Evolutionary conservation across 2,113 vertebrate species (phyloP).

Genomic region (Ammodramus savannarum): DNA sequence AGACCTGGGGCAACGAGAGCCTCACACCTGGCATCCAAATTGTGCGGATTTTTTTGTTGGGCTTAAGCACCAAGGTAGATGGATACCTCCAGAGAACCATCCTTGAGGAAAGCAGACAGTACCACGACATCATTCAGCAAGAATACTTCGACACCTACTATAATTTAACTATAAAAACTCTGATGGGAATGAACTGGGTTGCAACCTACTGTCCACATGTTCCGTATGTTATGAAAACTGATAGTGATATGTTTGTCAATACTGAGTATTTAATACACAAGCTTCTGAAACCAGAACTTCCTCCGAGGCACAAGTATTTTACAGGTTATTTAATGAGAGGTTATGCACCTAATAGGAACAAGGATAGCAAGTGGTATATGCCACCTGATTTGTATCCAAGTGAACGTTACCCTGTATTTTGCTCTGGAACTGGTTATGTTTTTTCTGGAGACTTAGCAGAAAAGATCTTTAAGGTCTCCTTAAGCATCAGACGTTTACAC

Average conservation of each 20-base stretch:
- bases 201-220: constrained; percentile 83
- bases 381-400: constrained; percentile 86
- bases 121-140: constrained; percentile 93
- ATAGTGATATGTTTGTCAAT: constrained; percentile 98
- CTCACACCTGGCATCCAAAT: constrained; percentile 77
- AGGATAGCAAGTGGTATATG: constrained; percentile 97
- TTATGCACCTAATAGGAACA: constrained; percentile 89
- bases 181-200: constrained; percentile 99
- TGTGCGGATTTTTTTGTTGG: constrained; percentile 86
- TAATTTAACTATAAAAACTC: constrained; percentile 93
- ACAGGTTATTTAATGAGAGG: constrained; percentile 93
- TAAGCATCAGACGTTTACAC: constrained; percentile 84
- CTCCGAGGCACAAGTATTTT: constrained; percentile 84
- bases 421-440: constrained; percentile 96
- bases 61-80: constrained; percentile 78
- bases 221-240: constrained; percentile 95
- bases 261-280: constrained; percentile 93
- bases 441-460: constrained; percentile 92
- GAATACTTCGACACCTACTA: constrained; percentile 93
- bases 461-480: constrained; percentile 87
- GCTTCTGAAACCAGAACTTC: constrained; percentile 84
- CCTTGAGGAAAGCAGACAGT: constrained; percentile 83
- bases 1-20: constrained; percentile 94
- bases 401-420: constrained; percentile 92
- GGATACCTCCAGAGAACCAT: constrained; percentile 79